A percentile compares a stretch with the other conserved stretches of the same genome.
Conservation (phyloP, 2,888 invertebrate species). For the Sabatieria punctata region DNA sequence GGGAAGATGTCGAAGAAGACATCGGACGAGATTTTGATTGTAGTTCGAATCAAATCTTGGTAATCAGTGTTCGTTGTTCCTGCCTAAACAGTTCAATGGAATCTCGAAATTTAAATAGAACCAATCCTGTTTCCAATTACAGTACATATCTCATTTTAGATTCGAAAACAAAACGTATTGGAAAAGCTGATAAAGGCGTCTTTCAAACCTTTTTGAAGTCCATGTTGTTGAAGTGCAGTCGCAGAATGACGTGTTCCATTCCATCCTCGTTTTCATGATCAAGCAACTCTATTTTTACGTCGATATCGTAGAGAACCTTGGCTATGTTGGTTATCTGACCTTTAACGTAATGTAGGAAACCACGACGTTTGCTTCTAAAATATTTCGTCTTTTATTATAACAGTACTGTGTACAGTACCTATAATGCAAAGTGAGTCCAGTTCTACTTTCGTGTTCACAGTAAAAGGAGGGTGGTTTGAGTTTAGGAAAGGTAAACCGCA, state of each 20-base stretch:
- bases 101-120: too few relatives aligned
- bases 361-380: slow-evolving; percentile 58
- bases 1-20: slow-evolving; percentile 91
- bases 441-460: slow-evolving; percentile 79
- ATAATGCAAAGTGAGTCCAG: slow-evolving; percentile 80
- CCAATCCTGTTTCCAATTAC: too few relatives aligned
- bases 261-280: slow-evolving; percentile 70
- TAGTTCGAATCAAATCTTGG: slow-evolving; percentile 12
- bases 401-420: slow-evolving; percentile 33
- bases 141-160: too few relatives aligned
- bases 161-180: too few relatives aligned
- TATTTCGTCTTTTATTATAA: slow-evolving; percentile 1
- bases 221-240: slow-evolving; percentile 79
- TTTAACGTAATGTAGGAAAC: slow-evolving; percentile 90
- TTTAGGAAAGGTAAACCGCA: slow-evolving; percentile 39
- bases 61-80: neutral
- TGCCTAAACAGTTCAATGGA: too few relatives aligned
- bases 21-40: slow-evolving; percentile 36
- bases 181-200: too few relatives aligned
- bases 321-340: slow-evolving; percentile 35
- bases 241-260: slow-evolving; percentile 80
- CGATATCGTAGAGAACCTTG: slow-evolving; percentile 68
- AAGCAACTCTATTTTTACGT: slow-evolving; percentile 73
- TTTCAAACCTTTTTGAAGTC: slow-evolving; percentile 31
- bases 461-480: slow-evolving; percentile 84